Evolutionary conservation across 2,113 vertebrate genomes (phyloP).

Genomic region (Proterorhinus semilunaris): DNA sequence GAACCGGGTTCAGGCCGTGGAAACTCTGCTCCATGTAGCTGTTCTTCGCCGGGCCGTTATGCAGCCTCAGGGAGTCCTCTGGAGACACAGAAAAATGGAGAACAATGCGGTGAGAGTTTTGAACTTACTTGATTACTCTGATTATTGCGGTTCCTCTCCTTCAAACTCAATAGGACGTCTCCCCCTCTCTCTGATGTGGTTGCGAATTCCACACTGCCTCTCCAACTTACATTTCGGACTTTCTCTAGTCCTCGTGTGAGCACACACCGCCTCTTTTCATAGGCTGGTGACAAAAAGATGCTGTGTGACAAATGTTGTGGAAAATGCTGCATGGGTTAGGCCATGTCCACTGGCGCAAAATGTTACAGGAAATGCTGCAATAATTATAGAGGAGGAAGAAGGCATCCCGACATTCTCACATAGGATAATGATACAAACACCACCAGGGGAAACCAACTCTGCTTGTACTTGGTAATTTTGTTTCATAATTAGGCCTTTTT

Average conservation of each 20-base stretch:
- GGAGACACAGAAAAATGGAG: conserved; percentile 51
- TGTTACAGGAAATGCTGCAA: conserved; percentile 49
- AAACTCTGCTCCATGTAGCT: conserved; percentile 99
- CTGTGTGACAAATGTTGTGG: conserved; percentile 58
- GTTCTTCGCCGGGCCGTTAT: conserved; percentile 88
- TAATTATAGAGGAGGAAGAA: conserved; percentile 49
- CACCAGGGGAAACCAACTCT: conserved; percentile 2
- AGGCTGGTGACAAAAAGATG: conserved; percentile 54
- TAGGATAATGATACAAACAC: conserved; percentile 21
- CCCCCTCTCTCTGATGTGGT: conserved; percentile 51
- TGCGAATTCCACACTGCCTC: conserved; percentile 69
- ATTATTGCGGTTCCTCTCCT: not conserved
- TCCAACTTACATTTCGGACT: conserved; percentile 55
- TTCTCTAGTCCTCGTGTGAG: conserved; percentile 54
- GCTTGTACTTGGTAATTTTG: too few relatives aligned
- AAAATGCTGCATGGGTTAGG: conserved; percentile 50
- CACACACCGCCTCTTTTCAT: conserved; percentile 64
- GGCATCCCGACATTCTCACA: conserved; percentile 19
- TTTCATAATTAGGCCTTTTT: too few relatives aligned
- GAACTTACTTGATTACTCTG: not conserved
- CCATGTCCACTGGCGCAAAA: conserved; percentile 59
- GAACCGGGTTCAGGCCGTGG: conserved; percentile 91
- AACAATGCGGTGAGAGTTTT: conserved; percentile 1
- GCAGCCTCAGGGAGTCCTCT: conserved; percentile 88
- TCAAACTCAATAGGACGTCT: conserved; percentile 23